A percentile compares a stretch with the other conserved stretches of the same genome.
These are phyloP conservation scores for Centropristis striata DNA, from an alignment of 2,113 vertebrate species.

Conservation along the genomic window DNA sequence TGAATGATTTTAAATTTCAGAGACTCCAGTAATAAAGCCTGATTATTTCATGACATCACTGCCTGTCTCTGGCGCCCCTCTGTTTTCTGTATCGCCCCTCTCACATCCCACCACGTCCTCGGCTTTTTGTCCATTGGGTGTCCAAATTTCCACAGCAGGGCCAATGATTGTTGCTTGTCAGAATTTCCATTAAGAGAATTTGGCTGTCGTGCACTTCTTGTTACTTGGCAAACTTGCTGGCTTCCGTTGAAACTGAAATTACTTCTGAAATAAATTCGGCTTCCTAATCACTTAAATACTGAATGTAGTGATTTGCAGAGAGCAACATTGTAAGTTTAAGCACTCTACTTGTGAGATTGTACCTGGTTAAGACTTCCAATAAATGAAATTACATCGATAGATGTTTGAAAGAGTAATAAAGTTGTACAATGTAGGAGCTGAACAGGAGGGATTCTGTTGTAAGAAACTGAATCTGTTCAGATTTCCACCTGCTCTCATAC, in stretches of 20 bases:
- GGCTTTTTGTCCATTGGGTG: background rate
- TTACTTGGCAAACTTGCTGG: background rate
- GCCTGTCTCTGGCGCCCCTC: slow-evolving; percentile 53
- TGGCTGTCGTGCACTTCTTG: slow-evolving; percentile 1
- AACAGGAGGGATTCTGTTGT: slow-evolving; percentile 46
- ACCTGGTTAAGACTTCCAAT: background rate
- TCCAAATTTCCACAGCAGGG: slow-evolving; percentile 4
- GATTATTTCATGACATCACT: slow-evolving; percentile 69
- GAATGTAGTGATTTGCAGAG: slow-evolving; percentile 17
- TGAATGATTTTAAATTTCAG: slow-evolving; percentile 71
- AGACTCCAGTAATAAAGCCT: slow-evolving; percentile 80
- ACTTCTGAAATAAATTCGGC: background rate
- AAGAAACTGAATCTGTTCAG: slow-evolving; percentile 55
- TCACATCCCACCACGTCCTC: background rate
- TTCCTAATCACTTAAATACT: slow-evolving; percentile 16
- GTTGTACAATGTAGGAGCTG: background rate
- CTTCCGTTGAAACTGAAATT: background rate
- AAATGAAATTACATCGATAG: background rate
- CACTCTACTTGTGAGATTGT: slow-evolving; percentile 4
- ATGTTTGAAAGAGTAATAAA: background rate
- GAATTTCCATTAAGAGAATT: slow-evolving; percentile 1
- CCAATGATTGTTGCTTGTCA: background rate
- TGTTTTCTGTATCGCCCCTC: slow-evolving; percentile 27
- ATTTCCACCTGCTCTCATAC: slow-evolving; percentile 11
- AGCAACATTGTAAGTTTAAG: slow-evolving; percentile 12